Evolutionary conservation across 1,140 invertebrate species (phyloP).

Genomic region (Neotoxoptera formosana): DNA sequence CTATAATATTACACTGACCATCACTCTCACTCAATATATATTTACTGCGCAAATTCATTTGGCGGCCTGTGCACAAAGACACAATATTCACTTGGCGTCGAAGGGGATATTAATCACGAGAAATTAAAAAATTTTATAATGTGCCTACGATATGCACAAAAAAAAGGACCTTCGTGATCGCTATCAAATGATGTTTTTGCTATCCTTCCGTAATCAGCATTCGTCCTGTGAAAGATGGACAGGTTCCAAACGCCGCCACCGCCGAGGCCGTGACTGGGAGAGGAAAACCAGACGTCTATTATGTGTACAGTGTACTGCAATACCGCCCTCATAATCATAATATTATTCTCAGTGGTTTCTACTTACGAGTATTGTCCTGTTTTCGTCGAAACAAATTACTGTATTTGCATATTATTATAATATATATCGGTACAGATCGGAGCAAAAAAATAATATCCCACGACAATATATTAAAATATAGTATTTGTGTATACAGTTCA

Average conservation of each 20-base stretch:
- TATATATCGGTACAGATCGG: not conserved
- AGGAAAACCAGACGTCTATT: not conserved
- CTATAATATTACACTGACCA: not conserved
- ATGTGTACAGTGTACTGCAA: too few relatives aligned
- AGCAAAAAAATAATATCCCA: not conserved
- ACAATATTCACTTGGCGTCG: conserved; percentile 27
- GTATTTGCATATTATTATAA: not conserved
- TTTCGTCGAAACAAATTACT: not conserved
- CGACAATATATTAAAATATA: not conserved
- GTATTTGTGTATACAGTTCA: not conserved
- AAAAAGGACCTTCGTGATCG: not conserved
- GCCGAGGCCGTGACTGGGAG: not conserved
- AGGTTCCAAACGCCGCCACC: not conserved
- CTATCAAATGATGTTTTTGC: conserved; percentile 12
- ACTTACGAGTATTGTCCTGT: not conserved
- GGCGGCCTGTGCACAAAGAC: conserved; percentile 20
- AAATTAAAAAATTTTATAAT: not conserved
- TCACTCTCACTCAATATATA: not conserved
- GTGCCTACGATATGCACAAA: not conserved
- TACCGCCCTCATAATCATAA: not conserved
- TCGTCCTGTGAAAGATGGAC: not conserved
- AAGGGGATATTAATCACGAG: conserved; percentile 6
- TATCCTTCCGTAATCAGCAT: not conserved
- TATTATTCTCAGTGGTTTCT: not conserved
- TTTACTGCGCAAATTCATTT: conserved; percentile 40